Percentiles rank a stretch among this genome's conserved stretches.
phyloP scores from a whole-genome alignment of 2,888 invertebrate genomes.

The Drosophila cognata region DNA sequence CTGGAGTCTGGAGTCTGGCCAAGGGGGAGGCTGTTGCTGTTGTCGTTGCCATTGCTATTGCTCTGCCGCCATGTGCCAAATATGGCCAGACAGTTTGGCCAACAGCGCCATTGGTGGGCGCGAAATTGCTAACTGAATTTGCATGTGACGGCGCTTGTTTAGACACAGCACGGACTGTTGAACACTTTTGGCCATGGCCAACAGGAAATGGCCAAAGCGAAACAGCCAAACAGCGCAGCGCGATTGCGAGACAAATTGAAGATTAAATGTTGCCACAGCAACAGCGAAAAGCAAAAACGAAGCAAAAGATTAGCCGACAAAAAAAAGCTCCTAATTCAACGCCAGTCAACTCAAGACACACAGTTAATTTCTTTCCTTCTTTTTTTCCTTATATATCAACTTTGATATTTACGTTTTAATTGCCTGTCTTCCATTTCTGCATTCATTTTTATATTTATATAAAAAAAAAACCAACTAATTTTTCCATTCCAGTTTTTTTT shows the following conservation, averaged over 20 bases:
- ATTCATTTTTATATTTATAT: constrained; percentile 49
- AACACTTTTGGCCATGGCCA: constrained; percentile 24
- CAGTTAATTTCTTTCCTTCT: not conserved
- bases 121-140: constrained; percentile 59
- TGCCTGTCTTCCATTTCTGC: constrained; percentile 61
- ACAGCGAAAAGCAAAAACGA: not conserved
- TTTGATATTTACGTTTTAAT: constrained; percentile 52
- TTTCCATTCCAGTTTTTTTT: constrained; percentile 50
- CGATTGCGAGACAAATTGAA: constrained; percentile 48
- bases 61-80: constrained; percentile 56
- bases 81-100: constrained; percentile 65
- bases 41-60: constrained; percentile 13
- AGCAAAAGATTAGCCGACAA: constrained; percentile 8
- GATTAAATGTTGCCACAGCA: constrained; percentile 40
- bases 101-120: constrained; percentile 54
- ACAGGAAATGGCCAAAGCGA: constrained; percentile 45
- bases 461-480: constrained; percentile 45
- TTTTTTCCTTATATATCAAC: not conserved
- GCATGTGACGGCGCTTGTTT: constrained; percentile 41
- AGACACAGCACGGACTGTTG: constrained; percentile 23
- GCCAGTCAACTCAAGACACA: constrained; percentile 4
- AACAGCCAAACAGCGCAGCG: constrained; percentile 1
- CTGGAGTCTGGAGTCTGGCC: constrained; percentile 8
- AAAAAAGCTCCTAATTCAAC: constrained; percentile 7
- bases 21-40: constrained; percentile 10